Evolutionary conservation across 2,113 vertebrate species (phyloP), one percentile per base, ranked within the genome.

Genomic region (Geococcyx californianus): DNA sequence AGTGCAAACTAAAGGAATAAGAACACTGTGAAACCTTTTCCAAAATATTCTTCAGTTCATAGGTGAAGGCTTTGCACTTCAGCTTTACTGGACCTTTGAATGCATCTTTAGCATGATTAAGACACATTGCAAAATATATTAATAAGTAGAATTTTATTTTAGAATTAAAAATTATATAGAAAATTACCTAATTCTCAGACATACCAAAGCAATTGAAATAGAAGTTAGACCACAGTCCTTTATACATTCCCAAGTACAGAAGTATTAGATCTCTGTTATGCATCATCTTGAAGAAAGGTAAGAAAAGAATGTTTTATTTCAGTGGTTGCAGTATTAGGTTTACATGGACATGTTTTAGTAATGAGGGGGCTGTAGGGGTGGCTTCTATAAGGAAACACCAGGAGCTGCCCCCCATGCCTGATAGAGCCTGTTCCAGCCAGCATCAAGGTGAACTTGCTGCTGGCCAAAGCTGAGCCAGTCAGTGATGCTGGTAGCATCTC

Each of bases 331-430:
- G 20, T 62, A 55, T 15, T 34, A 16, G 7, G 3, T 44, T 70
- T 56, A 49, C 0, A 0, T 36, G 19, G 14, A 5, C 70, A 42
- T 11, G 21, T 84, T 49, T 51, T 49, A 6, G 8, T 31, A 49
- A 20, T 0, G 14, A 16, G 1, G 7, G 7, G 4, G 33, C 9
- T 16, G 9, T 29, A 63, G n/a, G 13, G 7, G 8, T 36, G 34
- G 9, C 16, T 72, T 80, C 42, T 42, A 34, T 26, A 31, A 18
- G 6, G 17, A 44, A 33, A 36, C 12, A 36, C 9, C 13, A 31
- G 34, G 19, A 72, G 4, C 42, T 56, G 16, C 7, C 10, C 10
- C 8, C 26, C 25, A 4, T 33, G 59, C 51, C 0, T 0, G 31
- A 66, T 6, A 52, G 33, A 67, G 13, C 5, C 34, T 34, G 51